Evolutionary conservation across 1,140 invertebrate genomes (phyloP).

Genomic region (Drosophila ohnishii): DNA sequence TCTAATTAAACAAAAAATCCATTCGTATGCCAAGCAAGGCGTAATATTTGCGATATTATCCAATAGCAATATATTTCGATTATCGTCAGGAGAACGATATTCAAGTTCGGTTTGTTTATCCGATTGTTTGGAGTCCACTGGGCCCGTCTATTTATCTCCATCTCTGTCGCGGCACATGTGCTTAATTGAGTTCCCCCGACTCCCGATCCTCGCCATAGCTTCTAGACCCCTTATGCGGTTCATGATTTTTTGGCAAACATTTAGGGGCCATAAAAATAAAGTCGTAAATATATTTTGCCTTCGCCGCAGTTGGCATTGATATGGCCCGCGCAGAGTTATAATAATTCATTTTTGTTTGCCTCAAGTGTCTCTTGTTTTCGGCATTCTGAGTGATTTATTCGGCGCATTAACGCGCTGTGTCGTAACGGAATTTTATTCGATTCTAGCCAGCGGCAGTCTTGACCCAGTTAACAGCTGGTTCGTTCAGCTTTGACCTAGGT

Average conservation of each 20-base stretch:
- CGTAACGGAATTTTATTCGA: conserved; percentile 45
- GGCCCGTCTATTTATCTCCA: background rate
- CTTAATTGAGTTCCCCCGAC: conserved; percentile 22
- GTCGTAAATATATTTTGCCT: conserved; percentile 40
- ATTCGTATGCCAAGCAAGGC: conserved; percentile 38
- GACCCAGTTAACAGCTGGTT: conserved; percentile 49
- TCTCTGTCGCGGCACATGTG: conserved; percentile 36
- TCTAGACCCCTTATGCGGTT: conserved; percentile 25
- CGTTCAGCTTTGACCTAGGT: conserved; percentile 69
- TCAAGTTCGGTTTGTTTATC: conserved; percentile 20
- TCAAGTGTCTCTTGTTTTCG: conserved; percentile 19
- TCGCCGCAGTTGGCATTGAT: conserved; percentile 56
- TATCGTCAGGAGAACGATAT: conserved; percentile 22
- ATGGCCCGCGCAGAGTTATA: conserved; percentile 19
- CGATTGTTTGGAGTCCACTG: conserved; percentile 7
- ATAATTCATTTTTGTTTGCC: conserved; percentile 34
- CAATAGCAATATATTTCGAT: conserved; percentile 34
- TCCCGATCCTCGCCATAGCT: conserved; percentile 9
- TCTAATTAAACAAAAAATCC: conserved; percentile 24
- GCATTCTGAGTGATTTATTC: conserved; percentile 48
- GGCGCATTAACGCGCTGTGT: conserved; percentile 22
- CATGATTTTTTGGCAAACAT: conserved; percentile 57
- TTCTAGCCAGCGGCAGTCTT: conserved; percentile 38
- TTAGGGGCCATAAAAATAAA: conserved; percentile 55
- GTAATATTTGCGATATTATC: conserved; percentile 19